Base-by-base conservation (phyloP, 2,113 vertebrate genomes). In the Synchiropus splendidus region DNA sequence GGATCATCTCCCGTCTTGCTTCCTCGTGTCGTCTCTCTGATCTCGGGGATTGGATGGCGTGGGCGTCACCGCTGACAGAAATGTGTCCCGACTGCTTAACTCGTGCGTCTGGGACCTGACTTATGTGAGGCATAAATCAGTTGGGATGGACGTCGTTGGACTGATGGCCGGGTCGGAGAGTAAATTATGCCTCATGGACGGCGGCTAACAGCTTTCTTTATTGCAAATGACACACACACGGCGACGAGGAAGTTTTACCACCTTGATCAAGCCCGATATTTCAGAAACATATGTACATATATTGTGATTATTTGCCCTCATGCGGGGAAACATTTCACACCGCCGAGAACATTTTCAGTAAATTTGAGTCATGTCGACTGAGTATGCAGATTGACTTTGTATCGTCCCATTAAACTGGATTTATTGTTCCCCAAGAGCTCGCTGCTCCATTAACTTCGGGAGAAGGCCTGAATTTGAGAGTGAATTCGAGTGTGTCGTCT, bases 361-460 rank as follows among this genome's bases (percentile, higher is more conserved):
- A 48, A 66, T 70, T 40, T 51, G 48, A 51, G 54, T 46, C 48
- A 70, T 51, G 58, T 42, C 61, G 62, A 51, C 47, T 15, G 39
- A 51, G 48, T 54, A 64, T 73, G 56, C 69, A 72, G 64, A 77
- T 67, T 67, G 54, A 75, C 72, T 67, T 76, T 67, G 65, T 70
- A 70, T 59, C 59, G 59, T 83, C 53, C 75, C 80, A 79, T 83
- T 83, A 78, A 67, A 52, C 67, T 67, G 66, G 76, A 83, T 81
- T 80, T 78, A 76, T 76, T 61, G 67, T 76, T 64, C 61, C 67
- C 67, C 54, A 16, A 56, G 72, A 70, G 64, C 67, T 70, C 59
- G 52, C 70, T 72, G 66, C 74, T 73, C 66, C 78, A 76, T 79
- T 83, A 78, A 65, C 67, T 78, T 77, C 72, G 53, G 70, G 56